These are phyloP conservation scores for Bombus turneri DNA, from an alignment of 1,140 invertebrate genomes.

Conservation along the genomic window DNA sequence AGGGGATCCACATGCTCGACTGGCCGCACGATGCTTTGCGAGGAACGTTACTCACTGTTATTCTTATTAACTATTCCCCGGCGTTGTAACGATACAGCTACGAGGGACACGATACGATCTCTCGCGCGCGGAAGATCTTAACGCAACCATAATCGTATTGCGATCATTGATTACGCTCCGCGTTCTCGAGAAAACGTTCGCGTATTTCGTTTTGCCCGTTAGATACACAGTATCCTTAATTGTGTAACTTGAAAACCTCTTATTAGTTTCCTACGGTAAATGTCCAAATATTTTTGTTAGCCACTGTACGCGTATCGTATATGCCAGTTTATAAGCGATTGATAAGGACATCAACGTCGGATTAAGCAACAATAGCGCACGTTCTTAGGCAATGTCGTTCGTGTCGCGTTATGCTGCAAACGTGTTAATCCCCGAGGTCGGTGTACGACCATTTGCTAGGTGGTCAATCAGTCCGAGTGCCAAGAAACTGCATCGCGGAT, in stretches of 20 bases:
- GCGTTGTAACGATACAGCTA: slow-evolving; percentile 54
- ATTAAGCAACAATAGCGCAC: slow-evolving; percentile 36
- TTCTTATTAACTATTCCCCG: slow-evolving; percentile 62
- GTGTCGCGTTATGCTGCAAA: slow-evolving; percentile 42
- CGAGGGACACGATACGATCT: slow-evolving; percentile 16
- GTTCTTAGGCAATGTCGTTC: slow-evolving; percentile 31
- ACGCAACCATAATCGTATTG: slow-evolving; percentile 57
- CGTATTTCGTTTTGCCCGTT: background rate
- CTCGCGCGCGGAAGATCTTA: slow-evolving; percentile 38
- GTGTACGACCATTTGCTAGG: slow-evolving; percentile 33
- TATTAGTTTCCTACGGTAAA: no score
- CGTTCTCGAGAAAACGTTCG: background rate
- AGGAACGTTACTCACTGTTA: slow-evolving; percentile 63
- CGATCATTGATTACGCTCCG: slow-evolving; percentile 36
- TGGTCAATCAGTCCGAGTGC: slow-evolving; percentile 59
- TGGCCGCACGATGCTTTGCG: slow-evolving; percentile 49
- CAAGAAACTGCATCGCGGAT: slow-evolving; percentile 53
- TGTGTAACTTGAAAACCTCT: no score
- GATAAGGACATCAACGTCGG: slow-evolving; percentile 56
- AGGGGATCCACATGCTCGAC: slow-evolving; percentile 57
- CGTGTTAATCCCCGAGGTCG: slow-evolving; percentile 59
- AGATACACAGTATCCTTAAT: background rate
- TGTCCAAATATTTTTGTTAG: no score
- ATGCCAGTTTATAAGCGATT: slow-evolving; percentile 14
- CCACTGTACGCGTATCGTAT: background rate